Conservation (phyloP, 2,797 vertebrate species). For the Peromyscus attwateri region DNA sequence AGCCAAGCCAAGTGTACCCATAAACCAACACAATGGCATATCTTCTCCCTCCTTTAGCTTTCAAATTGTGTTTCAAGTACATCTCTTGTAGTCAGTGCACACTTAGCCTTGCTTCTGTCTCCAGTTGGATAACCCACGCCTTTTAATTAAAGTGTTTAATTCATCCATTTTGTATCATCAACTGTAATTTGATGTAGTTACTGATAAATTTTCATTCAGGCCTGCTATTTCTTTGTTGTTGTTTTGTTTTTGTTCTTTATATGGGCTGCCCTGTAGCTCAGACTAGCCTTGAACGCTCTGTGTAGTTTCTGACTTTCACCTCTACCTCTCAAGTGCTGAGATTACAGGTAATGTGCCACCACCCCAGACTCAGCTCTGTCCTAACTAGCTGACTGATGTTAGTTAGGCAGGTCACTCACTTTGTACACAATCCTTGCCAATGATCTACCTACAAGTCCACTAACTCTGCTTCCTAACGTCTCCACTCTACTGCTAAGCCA, state of each 20-base stretch:
- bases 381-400: neutral
- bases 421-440: neutral
- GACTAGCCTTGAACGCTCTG: neutral
- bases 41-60: neutral
- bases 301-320: neutral
- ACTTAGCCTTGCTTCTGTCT: neutral
- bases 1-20: neutral
- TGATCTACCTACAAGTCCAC: neutral
- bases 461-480: neutral
- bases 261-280: neutral
- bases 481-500: neutral
- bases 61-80: neutral
- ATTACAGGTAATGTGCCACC: neutral
- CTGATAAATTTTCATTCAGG: neutral
- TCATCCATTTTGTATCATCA: neutral
- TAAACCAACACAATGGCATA: neutral
- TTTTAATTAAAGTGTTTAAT: constrained; percentile 49
- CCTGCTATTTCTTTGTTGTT: neutral
- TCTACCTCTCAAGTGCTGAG: neutral
- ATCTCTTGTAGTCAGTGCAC: neutral
- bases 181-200: neutral
- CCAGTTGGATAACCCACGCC: neutral
- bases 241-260: neutral
- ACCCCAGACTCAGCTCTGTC: neutral
- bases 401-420: neutral